Conservation (phyloP, 2,888 invertebrate genomes). For the Venustoraphidia nigricollis region DNA sequence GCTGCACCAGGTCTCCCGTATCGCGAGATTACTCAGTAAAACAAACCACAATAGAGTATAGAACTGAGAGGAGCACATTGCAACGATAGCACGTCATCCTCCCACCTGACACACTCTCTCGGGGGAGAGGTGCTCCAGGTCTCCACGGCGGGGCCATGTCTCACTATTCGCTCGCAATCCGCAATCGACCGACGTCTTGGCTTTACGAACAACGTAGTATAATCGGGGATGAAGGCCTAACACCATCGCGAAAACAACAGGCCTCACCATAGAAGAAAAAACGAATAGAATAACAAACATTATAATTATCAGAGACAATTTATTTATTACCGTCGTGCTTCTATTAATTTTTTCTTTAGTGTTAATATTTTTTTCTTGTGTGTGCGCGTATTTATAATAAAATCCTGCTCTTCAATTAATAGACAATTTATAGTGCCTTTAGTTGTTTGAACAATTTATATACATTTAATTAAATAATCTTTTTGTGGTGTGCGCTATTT, state of each 20-base stretch:
- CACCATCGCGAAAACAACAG: too few relatives aligned
- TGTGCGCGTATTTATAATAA: conserved; percentile 1
- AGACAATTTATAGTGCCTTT: not conserved
- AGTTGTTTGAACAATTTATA: too few relatives aligned
- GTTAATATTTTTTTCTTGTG: conserved; percentile 1
- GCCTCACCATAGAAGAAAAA: too few relatives aligned
- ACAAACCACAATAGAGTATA: not conserved
- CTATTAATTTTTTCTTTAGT: conserved; percentile 17
- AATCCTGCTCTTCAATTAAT: not conserved
- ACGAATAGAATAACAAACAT: too few relatives aligned
- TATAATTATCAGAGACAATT: not conserved
- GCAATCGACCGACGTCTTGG: conserved; percentile 91
- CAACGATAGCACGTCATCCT: conserved; percentile 9
- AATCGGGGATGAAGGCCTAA: conserved; percentile 61
- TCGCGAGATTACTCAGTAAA: conserved; percentile 2
- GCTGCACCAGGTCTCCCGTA: not conserved
- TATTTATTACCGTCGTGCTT: conserved; percentile 7
- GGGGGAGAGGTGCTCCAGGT: too few relatives aligned
- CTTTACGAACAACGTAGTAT: conserved; percentile 27
- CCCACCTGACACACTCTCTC: conserved; percentile 2
- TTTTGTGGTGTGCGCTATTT: too few relatives aligned
- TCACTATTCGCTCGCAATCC: conserved; percentile 80
- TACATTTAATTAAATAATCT: too few relatives aligned
- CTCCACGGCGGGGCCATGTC: conserved; percentile 23
- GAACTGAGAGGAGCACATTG: not conserved